Evolutionary conservation across 2,888 invertebrate genomes (phyloP).

Genomic region (Macrophya alboannulata): DNA sequence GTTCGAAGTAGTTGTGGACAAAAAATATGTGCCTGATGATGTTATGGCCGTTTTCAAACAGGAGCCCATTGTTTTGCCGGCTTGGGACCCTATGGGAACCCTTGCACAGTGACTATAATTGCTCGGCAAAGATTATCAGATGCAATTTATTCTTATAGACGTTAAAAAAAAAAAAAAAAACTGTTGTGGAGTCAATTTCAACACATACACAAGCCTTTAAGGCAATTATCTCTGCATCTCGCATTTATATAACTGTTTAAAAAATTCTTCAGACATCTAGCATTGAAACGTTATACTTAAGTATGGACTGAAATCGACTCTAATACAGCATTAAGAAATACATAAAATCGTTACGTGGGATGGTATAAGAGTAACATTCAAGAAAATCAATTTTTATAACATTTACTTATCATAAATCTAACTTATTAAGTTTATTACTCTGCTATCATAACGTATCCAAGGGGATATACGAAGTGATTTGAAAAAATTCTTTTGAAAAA

Average conservation of each 20-base stretch:
- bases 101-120: conserved; percentile 82
- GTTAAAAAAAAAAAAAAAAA: neutral
- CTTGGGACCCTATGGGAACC: conserved; percentile 97
- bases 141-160: conserved; percentile 60
- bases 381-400: conserved; percentile 41
- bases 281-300: neutral
- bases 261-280: neutral
- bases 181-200: neutral
- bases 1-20: conserved; percentile 94
- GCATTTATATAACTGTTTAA: neutral
- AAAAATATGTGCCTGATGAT: conserved; percentile 88
- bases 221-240: neutral
- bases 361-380: conserved; percentile 47
- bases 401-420: neutral
- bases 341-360: conserved; percentile 36
- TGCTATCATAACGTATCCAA: neutral
- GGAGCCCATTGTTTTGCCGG: conserved; percentile 90
- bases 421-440: conserved; percentile 9
- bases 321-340: neutral
- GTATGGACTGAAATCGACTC: neutral
- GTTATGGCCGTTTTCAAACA: conserved; percentile 90
- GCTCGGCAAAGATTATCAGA: conserved; percentile 56
- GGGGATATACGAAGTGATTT: neutral
- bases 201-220: neutral
- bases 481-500: neutral